Conservation (phyloP, 2,888 invertebrate species). For the Drosophila peninsularis region DNA sequence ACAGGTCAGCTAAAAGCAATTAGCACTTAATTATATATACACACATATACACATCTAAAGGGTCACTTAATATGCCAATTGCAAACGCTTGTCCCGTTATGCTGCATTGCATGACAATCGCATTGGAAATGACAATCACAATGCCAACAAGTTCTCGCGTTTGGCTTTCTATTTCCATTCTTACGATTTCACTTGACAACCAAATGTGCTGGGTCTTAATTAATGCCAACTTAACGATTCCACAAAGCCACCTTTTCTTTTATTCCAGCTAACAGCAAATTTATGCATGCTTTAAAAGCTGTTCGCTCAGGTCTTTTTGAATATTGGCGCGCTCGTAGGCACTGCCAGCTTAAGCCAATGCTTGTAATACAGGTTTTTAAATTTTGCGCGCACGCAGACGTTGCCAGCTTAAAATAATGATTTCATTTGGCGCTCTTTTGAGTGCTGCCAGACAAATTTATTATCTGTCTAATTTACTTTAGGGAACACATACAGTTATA, state of each 20-base stretch:
- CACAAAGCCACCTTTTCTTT: neutral
- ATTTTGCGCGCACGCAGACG: neutral
- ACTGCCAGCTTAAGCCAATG: neutral
- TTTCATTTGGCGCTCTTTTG: neutral
- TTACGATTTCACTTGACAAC: conserved; percentile 44
- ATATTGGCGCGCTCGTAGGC: conserved; percentile 17
- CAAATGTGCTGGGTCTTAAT: conserved; percentile 37
- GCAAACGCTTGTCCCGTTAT: conserved; percentile 48
- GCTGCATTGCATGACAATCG: conserved; percentile 28
- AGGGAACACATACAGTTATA: neutral
- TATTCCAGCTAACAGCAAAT: neutral
- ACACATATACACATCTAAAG: neutral
- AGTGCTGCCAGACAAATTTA: neutral
- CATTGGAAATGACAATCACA: conserved; percentile 36
- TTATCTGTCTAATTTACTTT: neutral
- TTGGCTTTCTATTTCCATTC: conserved; percentile 64
- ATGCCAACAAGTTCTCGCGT: conserved; percentile 37
- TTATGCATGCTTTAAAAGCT: neutral
- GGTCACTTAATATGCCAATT: conserved; percentile 47
- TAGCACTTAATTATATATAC: conserved; percentile 42
- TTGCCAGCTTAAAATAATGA: neutral
- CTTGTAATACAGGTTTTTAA: neutral
- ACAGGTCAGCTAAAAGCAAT: conserved; percentile 52
- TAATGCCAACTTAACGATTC: neutral
- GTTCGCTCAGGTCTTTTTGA: neutral